Percentiles rank a stretch among this genome's conserved stretches.
phyloP scores from a whole-genome alignment of 1,140 invertebrate species.

The Pantala flavescens region DNA sequence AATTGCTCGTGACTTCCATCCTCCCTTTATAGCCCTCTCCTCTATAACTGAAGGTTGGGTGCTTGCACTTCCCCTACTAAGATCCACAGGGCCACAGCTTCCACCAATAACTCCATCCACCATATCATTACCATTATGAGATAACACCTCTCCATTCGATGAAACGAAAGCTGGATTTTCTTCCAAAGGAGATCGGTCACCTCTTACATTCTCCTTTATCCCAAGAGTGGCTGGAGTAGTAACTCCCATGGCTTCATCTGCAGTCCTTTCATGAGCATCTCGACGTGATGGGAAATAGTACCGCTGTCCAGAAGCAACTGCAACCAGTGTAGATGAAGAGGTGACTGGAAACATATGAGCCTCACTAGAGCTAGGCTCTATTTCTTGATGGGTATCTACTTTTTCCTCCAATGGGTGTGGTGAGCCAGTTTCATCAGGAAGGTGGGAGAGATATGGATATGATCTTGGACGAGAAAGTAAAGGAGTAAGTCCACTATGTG shows the following conservation, averaged over 20 bases:
- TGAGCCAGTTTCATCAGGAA: slow-evolving; percentile 19
- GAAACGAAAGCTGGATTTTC: not conserved
- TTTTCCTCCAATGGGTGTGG: not conserved
- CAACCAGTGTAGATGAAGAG: not conserved
- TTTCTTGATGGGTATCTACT: not conserved
- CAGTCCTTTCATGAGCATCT: slow-evolving; percentile 7
- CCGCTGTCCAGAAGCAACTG: slow-evolving; percentile 19
- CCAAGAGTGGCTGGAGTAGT: not conserved
- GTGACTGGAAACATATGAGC: not conserved
- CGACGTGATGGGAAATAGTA: slow-evolving; percentile 37
- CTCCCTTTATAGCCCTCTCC: not conserved
- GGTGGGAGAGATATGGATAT: slow-evolving; percentile 17
- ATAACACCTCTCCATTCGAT: not conserved
- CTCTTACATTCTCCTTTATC: not conserved
- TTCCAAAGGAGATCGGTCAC: not conserved
- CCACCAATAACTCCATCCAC: not conserved
- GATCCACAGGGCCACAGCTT: not conserved
- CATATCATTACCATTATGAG: not conserved
- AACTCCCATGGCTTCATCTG: not conserved
- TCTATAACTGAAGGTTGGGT: not conserved
- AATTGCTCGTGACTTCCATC: not conserved
- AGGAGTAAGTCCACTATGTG: slow-evolving; percentile 19
- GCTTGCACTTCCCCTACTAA: not conserved
- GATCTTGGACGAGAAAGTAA: slow-evolving; percentile 21
- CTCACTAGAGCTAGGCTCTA: not conserved